Evolutionary conservation across 2,113 vertebrate genomes (phyloP).

Genomic region (Sigmodon hispidus): DNA sequence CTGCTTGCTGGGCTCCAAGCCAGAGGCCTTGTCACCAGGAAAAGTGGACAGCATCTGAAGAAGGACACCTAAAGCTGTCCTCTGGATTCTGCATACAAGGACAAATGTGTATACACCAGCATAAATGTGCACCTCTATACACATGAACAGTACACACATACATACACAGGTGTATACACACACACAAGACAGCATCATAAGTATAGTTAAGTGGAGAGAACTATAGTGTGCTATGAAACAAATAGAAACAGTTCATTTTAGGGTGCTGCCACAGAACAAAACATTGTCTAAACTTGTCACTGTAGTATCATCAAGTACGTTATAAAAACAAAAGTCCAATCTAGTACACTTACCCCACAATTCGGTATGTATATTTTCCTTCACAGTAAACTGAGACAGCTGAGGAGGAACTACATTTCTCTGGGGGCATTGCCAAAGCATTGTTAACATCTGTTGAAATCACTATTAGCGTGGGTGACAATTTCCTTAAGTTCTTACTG

Average conservation of each 20-base stretch:
- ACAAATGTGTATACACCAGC: not conserved
- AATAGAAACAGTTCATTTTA: conserved; percentile 1
- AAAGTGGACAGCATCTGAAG: too few species aligned
- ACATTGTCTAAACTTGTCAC: not conserved
- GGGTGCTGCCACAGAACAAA: not conserved
- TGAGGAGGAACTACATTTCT: not conserved
- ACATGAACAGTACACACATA: not conserved
- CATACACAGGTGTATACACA: not conserved
- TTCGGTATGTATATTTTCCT: not conserved
- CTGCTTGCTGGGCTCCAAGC: too few species aligned
- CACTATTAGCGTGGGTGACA: not conserved
- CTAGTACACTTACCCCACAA: not conserved
- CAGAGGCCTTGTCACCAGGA: not conserved
- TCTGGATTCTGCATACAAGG: not conserved
- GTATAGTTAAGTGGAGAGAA: not conserved
- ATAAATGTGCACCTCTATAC: not conserved
- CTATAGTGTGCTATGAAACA: not conserved
- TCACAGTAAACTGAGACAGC: not conserved
- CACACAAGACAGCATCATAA: not conserved
- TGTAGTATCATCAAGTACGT: not conserved
- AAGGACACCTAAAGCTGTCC: not conserved
- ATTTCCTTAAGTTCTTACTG: not conserved
- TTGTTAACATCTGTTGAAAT: not conserved
- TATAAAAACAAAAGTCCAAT: not conserved
- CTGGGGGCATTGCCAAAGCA: not conserved